Conservation (phyloP, 2,797 vertebrate genomes). For the Phalloptychus januarius region DNA sequence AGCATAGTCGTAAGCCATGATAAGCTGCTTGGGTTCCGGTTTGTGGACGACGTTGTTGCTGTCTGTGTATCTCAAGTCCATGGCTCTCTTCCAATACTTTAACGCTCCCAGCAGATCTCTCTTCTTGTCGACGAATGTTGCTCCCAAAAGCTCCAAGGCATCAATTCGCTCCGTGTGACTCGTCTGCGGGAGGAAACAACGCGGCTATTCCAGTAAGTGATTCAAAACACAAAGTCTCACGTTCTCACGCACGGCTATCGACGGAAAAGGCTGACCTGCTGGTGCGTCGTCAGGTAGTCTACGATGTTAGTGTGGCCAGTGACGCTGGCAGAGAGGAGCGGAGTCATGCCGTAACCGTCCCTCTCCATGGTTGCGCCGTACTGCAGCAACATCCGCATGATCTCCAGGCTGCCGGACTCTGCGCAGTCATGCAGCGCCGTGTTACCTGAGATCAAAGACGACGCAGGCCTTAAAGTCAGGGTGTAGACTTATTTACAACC, state of each 20-base stretch:
- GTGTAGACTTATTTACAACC: background rate
- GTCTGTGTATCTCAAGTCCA: conserved; percentile 94
- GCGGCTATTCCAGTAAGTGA: background rate
- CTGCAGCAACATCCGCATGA: conserved; percentile 97
- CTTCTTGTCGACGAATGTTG: conserved; percentile 98
- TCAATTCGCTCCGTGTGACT: conserved; percentile 90
- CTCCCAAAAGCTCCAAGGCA: conserved; percentile 94
- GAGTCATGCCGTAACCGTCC: conserved; percentile 98
- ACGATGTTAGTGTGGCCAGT: conserved; percentile 99
- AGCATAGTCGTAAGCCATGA: conserved; percentile 97
- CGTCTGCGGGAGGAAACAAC: conserved; percentile 73
- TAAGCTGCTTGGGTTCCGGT: conserved; percentile 90
- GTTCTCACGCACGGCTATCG: background rate
- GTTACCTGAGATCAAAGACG: conserved; percentile 83
- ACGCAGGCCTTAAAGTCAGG: background rate
- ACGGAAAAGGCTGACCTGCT: conserved; percentile 68
- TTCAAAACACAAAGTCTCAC: background rate
- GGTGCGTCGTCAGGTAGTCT: conserved; percentile 92
- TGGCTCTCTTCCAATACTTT: conserved; percentile 98
- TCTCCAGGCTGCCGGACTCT: conserved; percentile 97
- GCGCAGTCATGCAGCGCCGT: conserved; percentile 97
- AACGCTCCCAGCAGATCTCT: conserved; percentile 95
- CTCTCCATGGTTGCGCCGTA: conserved; percentile 98
- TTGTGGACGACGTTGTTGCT: conserved; percentile 88
- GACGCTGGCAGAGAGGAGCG: conserved; percentile 95